Evolutionary conservation across 2,888 invertebrate species (phyloP), one percentile per base, ranked within the genome.

Genomic region (Drosophila testacea): DNA sequence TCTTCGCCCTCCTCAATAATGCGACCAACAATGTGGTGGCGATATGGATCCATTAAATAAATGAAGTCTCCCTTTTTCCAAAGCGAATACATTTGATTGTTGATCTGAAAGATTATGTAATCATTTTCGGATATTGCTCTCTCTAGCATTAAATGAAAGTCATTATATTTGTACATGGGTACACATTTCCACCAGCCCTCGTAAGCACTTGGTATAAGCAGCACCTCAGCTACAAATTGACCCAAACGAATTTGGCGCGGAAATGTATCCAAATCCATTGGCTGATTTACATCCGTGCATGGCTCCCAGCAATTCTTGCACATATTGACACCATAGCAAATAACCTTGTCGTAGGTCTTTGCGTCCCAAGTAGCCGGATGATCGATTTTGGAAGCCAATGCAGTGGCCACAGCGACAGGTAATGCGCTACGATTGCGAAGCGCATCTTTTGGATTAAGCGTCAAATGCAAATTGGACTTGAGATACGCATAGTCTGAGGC

Each of bases 1-100:
- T 81, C 83, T 5, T 86, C 81, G 13, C 79, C 79, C 46, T 80
- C 83, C 42, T 78, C 79, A 34, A 83, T 57, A 13, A 83, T 77
- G 28, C 73, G 76, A 0, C 91, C 91, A 10, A 85, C 75, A 5
- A 91, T 84, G 0, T 89, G 75, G 70, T 92, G 92, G 0, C 88
- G 83, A 77, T 91, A 92, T 1, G 92, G 92, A 81, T 92, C 92
- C 67, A 92, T 79, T 0, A 92, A 50, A 36, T 92, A 92, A 47
- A 89, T 88, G 27, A 91, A 91, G 0, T 79, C 73, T 0, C 86
- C 73, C 51, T 91, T 91, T 52, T 84, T 89, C 91, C 91, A 92
- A n/a, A 92, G 38, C 4, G 91, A 90, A 56, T 91, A 92, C 63
- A 85, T 88, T 62, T 91, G 91, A 42, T 87, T 79, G 68, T 90